A percentile compares a stretch with the other conserved stretches of the same genome.
Evolutionary conservation across 1,140 invertebrate genomes (phyloP).

Genomic region (Scaptomyza hsui): DNA sequence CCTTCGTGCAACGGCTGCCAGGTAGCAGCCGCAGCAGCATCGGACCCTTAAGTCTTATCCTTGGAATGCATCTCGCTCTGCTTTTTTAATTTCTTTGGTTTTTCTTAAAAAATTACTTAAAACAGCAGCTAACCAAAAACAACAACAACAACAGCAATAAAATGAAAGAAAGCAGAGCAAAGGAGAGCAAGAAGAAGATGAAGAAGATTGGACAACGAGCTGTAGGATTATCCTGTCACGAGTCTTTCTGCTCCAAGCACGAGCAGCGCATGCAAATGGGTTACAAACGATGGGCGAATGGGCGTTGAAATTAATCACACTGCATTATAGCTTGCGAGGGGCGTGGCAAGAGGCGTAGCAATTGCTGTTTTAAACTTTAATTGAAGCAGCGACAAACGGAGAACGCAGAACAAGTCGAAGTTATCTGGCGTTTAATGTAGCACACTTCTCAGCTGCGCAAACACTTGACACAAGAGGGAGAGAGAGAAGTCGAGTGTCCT

Average conservation of each 20-base stretch:
- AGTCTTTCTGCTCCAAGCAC: slow-evolving; percentile 51
- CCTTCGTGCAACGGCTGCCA: slow-evolving; percentile 13
- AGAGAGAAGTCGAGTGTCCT: slow-evolving; percentile 13
- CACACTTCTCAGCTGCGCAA: slow-evolving; percentile 30
- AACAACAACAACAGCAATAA: slow-evolving; percentile 5
- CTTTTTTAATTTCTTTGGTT: slow-evolving; percentile 43
- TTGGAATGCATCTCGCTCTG: not conserved
- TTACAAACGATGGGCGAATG: slow-evolving; percentile 23
- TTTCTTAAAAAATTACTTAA: slow-evolving; percentile 69
- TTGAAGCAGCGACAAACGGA: slow-evolving; percentile 44
- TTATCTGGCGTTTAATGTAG: slow-evolving; percentile 29
- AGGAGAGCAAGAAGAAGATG: not conserved
- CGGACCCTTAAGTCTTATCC: slow-evolving; percentile 45
- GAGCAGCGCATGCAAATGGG: slow-evolving; percentile 62
- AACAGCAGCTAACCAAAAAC: slow-evolving; percentile 25
- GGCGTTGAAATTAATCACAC: slow-evolving; percentile 72
- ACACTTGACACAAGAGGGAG: slow-evolving; percentile 25
- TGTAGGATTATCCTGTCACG: slow-evolving; percentile 70
- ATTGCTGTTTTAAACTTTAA: slow-evolving; percentile 58
- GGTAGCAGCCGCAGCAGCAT: slow-evolving; percentile 17
- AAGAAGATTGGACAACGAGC: slow-evolving; percentile 45
- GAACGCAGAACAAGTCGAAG: slow-evolving; percentile 10
- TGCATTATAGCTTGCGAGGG: slow-evolving; percentile 43
- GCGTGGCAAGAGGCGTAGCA: slow-evolving; percentile 21
- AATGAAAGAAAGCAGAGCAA: slow-evolving; percentile 1